Conservation (phyloP, 2,888 invertebrate species). For the Andrena minutula region DNA sequence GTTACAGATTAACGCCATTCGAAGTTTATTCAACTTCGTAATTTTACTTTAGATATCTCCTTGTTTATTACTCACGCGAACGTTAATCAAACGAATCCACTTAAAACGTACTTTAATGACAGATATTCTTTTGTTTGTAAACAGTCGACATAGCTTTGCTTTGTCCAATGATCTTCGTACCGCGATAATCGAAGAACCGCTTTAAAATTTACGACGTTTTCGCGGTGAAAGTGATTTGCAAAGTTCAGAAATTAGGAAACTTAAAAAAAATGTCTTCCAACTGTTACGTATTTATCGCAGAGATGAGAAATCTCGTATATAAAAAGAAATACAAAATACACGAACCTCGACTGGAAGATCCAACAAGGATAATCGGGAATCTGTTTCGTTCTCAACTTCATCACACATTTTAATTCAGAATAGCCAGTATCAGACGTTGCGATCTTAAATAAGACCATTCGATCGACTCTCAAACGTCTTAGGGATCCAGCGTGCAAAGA, state of each 20-base stretch:
- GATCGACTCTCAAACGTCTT: slow-evolving; percentile 30
- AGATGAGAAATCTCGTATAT: not conserved
- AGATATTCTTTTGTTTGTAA: slow-evolving; percentile 46
- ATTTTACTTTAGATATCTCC: slow-evolving; percentile 16
- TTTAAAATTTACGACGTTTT: not conserved
- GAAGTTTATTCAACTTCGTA: slow-evolving; percentile 29
- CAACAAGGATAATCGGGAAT: slow-evolving; percentile 68
- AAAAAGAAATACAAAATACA: slow-evolving; percentile 15
- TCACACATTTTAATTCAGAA: slow-evolving; percentile 67
- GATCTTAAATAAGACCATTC: slow-evolving; percentile 57
- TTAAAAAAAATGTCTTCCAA: not conserved
- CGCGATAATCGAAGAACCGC: not conserved
- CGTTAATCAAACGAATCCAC: not conserved
- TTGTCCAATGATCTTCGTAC: not conserved
- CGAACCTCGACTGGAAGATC: slow-evolving; percentile 81
- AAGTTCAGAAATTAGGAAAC: not conserved
- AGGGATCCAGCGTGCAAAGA: slow-evolving; percentile 3
- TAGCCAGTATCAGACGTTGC: slow-evolving; percentile 3
- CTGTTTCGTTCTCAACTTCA: slow-evolving; percentile 35
- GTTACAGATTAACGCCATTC: slow-evolving; percentile 17
- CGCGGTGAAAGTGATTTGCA: not conserved
- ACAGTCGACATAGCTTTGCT: slow-evolving; percentile 17
- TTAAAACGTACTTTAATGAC: not conserved
- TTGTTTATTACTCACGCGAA: not conserved
- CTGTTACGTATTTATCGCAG: not conserved